Evolutionary conservation across 2,888 invertebrate genomes (phyloP).

Genomic region (Agrotis clavis): DNA sequence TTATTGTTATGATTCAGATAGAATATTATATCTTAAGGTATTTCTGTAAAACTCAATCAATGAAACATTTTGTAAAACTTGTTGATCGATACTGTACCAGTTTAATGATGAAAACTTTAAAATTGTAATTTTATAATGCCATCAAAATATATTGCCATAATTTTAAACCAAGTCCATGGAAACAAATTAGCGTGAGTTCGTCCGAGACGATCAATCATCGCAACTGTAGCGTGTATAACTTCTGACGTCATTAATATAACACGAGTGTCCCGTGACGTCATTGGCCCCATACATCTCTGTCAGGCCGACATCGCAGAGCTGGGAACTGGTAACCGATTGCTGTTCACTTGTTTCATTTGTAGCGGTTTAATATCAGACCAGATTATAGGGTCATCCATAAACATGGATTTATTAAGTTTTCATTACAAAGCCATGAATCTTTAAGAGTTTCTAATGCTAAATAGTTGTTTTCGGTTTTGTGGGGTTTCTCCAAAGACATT

Average conservation of each 20-base stretch:
- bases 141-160: neutral
- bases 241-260: conserved; percentile 69
- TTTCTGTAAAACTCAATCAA: neutral
- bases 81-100: neutral
- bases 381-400: conserved; percentile 16
- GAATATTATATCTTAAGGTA: neutral
- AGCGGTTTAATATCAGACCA: conserved; percentile 31
- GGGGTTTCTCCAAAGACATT: too few species aligned
- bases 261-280: conserved; percentile 63
- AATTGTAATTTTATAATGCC: neutral
- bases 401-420: neutral
- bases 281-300: conserved; percentile 66
- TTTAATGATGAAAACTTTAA: neutral
- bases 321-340: conserved; percentile 62
- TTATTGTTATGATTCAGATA: neutral
- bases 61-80: neutral
- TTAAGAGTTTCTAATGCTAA: too few species aligned
- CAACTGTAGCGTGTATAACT: conserved; percentile 59
- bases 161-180: conserved; percentile 42
- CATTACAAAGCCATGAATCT: too few species aligned
- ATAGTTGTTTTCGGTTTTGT: too few species aligned
- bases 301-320: conserved; percentile 39
- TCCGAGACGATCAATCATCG: conserved; percentile 58
- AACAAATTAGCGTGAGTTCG: conserved; percentile 45
- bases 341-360: conserved; percentile 51